Percentiles rank a stretch among this genome's conserved stretches.
These are phyloP conservation scores for Osmerus mordax DNA, from an alignment of 2,113 vertebrate genomes.

Conservation along the genomic window DNA sequence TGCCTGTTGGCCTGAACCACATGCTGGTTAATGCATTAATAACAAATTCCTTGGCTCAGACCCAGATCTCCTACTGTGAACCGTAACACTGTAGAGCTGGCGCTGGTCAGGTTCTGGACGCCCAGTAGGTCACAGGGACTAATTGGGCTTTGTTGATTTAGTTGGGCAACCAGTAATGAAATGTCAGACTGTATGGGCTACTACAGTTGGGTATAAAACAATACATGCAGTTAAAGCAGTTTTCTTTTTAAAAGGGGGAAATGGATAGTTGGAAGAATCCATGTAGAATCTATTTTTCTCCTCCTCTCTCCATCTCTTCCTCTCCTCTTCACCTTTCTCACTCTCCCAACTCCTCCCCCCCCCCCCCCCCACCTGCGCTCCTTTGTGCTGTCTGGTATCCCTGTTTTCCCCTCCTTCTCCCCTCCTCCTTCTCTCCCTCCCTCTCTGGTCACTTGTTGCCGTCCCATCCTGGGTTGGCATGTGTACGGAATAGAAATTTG, in stretches of 20 bases:
- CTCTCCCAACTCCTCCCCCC: not conserved
- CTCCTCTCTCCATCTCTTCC: not conserved
- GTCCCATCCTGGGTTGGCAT: conserved; percentile 33
- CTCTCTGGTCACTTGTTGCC: conserved; percentile 3
- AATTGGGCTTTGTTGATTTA: not conserved
- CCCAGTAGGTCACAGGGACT: not conserved
- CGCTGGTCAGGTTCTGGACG: not conserved
- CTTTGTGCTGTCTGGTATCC: conserved; percentile 37
- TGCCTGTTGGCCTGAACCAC: conserved; percentile 18
- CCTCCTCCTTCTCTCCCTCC: not conserved
- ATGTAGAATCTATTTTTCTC: too few species aligned
- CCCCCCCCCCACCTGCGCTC: conserved; percentile 22
- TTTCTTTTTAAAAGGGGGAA: too few species aligned
- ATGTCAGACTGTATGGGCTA: not conserved
- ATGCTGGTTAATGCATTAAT: conserved; percentile 25
- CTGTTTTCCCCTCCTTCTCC: not conserved
- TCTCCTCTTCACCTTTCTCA: not conserved
- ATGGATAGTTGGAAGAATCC: too few species aligned
- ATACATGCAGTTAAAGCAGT: too few species aligned
- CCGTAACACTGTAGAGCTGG: not conserved
- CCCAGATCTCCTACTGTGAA: not conserved
- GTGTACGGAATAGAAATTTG: conserved; percentile 67
- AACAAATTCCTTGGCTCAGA: conserved; percentile 20
- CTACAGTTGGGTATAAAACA: too few species aligned
- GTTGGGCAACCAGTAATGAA: not conserved